These are phyloP conservation scores for Tetrax tetrax DNA, from an alignment of 2,113 vertebrate genomes.

Conservation along the genomic window DNA sequence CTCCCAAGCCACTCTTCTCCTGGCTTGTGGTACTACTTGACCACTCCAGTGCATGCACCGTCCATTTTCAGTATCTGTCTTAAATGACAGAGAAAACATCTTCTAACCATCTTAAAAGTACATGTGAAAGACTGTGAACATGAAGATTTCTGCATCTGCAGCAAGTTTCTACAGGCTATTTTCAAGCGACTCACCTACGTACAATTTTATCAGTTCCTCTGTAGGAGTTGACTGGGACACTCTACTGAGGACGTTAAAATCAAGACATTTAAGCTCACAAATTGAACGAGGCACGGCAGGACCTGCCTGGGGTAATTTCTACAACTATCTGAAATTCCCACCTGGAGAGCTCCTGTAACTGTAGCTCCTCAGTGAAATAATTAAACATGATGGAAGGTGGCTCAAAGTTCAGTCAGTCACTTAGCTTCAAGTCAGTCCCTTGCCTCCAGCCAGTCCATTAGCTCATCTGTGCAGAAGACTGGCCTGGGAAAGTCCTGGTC, in stretches of 20 bases:
- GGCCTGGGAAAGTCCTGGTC: background rate
- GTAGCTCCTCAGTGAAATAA: background rate
- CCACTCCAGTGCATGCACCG: background rate
- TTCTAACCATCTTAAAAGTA: background rate
- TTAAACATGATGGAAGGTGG: background rate
- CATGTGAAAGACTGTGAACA: background rate
- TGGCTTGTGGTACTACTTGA: background rate
- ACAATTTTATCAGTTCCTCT: background rate
- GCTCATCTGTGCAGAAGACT: background rate
- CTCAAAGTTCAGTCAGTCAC: background rate
- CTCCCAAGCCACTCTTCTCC: background rate
- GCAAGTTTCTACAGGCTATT: background rate
- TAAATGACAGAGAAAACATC: background rate
- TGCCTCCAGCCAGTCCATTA: background rate
- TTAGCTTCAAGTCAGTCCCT: background rate
- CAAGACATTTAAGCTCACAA: background rate
- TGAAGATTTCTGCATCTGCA: background rate
- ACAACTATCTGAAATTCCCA: background rate
- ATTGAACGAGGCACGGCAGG: background rate
- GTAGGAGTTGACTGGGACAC: background rate
- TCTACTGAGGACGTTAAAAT: background rate
- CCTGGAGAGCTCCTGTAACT: background rate
- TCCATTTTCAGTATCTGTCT: background rate
- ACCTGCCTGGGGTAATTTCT: background rate
- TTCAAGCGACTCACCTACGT: background rate